These are phyloP conservation scores for Neoaliturus tenellus DNA, from an alignment of 2,888 invertebrate genomes.

Conservation along the genomic window DNA sequence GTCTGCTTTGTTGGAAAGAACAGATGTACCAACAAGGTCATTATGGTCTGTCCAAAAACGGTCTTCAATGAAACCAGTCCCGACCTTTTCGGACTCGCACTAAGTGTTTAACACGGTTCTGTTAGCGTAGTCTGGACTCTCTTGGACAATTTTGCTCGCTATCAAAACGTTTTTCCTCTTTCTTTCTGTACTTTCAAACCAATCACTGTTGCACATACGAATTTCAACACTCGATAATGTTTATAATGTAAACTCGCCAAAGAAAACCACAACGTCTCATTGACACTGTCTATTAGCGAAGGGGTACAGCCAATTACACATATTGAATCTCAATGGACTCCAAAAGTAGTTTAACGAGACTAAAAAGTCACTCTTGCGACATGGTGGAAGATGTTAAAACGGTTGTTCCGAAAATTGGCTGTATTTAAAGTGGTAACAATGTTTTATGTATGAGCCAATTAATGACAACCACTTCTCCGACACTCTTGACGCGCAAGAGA, in stretches of 20 bases:
- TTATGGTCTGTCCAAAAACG: not conserved
- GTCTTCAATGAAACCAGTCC: constrained; percentile 1
- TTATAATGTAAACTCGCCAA: not conserved
- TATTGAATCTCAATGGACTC: not conserved
- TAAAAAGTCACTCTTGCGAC: not conserved
- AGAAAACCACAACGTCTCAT: not conserved
- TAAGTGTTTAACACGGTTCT: not conserved
- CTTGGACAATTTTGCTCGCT: not conserved
- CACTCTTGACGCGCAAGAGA: not conserved
- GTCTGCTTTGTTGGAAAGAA: not conserved
- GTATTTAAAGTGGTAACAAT: constrained; percentile 35
- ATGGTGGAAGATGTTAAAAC: constrained; percentile 18
- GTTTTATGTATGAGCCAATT: constrained; percentile 51
- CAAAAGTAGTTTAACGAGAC: constrained; percentile 27
- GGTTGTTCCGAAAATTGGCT: constrained; percentile 30
- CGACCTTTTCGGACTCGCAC: not conserved
- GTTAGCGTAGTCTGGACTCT: not conserved
- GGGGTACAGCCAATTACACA: not conserved
- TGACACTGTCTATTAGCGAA: constrained; percentile 22
- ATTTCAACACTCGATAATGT: not conserved
- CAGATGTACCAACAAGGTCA: not conserved
- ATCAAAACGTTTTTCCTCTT: not conserved
- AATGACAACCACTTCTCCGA: constrained; percentile 7
- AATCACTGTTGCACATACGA: not conserved
- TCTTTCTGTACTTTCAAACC: not conserved